Percentiles rank a stretch among this genome's conserved stretches.
Conservation (phyloP, 2,888 invertebrate species). For the Netelia inedita region DNA sequence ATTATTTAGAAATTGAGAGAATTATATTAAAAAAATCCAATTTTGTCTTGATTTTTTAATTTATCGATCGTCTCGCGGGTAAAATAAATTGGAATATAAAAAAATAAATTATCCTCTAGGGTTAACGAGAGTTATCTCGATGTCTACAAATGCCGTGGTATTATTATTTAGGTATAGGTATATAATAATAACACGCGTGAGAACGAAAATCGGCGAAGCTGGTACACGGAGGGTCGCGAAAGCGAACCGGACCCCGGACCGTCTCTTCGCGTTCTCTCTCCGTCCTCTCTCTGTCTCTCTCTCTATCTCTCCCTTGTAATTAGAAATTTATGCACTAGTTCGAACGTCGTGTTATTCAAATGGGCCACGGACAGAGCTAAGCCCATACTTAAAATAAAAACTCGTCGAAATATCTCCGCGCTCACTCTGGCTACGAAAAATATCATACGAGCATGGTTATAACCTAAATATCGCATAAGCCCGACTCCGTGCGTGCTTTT, state of each 20-base stretch:
- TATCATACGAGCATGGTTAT: slow-evolving; percentile 50
- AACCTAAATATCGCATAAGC: slow-evolving; percentile 41
- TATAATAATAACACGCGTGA: slow-evolving; percentile 37
- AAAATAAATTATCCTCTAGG: neutral
- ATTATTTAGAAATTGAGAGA: slow-evolving; percentile 1
- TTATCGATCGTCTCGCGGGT: slow-evolving; percentile 5
- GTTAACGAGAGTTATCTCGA: neutral
- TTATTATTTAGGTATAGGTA: slow-evolving; percentile 6
- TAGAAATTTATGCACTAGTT: slow-evolving; percentile 85
- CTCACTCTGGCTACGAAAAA: slow-evolving; percentile 32
- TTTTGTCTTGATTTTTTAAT: neutral
- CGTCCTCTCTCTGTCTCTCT: neutral
- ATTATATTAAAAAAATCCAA: neutral
- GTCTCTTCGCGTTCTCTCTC: slow-evolving; percentile 2
- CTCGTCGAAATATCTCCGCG: slow-evolving; percentile 57
- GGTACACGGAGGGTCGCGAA: slow-evolving; percentile 9
- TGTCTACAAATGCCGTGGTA: neutral
- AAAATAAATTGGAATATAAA: slow-evolving; percentile 11
- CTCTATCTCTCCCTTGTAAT: slow-evolving; percentile 80
- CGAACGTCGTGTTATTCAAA: slow-evolving; percentile 83
- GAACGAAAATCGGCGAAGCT: slow-evolving; percentile 26
- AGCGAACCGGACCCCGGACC: neutral
- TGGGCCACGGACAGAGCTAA: slow-evolving; percentile 78
- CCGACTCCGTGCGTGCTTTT: neutral
- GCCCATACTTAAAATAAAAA: slow-evolving; percentile 51